Conservation (phyloP, 2,888 invertebrate genomes). For the Drosophila multiciliata region DNA sequence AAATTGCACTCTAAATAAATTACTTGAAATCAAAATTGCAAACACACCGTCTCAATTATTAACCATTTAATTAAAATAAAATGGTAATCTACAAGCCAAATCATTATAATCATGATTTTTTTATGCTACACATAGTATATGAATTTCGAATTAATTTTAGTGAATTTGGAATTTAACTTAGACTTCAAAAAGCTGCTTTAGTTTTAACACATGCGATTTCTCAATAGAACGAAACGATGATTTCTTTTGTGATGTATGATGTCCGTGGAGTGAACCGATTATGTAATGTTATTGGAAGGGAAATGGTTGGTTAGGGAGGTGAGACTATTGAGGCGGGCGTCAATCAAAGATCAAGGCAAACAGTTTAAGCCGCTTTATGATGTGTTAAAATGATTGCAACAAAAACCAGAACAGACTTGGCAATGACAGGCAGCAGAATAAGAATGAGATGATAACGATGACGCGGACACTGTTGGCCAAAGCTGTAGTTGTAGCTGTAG, state of each 20-base stretch:
- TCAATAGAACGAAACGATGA: background rate
- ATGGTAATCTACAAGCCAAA: background rate
- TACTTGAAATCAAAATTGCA: background rate
- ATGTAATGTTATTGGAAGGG: background rate
- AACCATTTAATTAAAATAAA: background rate
- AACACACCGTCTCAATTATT: conserved; percentile 1
- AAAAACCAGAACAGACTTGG: conserved; percentile 23
- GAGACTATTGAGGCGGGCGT: conserved; percentile 8
- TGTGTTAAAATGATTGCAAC: conserved; percentile 77
- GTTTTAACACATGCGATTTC: background rate
- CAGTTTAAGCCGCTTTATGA: conserved; percentile 77
- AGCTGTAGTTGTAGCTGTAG: background rate
- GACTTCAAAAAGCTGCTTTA: background rate
- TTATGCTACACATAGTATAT: background rate
- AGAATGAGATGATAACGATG: conserved; percentile 43
- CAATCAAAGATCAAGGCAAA: conserved; percentile 45
- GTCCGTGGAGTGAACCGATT: conserved; percentile 1
- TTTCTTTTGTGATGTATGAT: conserved; percentile 1
- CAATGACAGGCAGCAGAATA: conserved; percentile 50
- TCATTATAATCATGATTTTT: background rate
- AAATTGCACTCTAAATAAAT: conserved; percentile 5
- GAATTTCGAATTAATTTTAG: background rate
- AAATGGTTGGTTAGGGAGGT: background rate
- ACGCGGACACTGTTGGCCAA: conserved; percentile 24
- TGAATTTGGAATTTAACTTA: no score